These are phyloP conservation scores for Bufo gargarizans DNA, from an alignment of 2,113 vertebrate genomes.

Conservation along the genomic window DNA sequence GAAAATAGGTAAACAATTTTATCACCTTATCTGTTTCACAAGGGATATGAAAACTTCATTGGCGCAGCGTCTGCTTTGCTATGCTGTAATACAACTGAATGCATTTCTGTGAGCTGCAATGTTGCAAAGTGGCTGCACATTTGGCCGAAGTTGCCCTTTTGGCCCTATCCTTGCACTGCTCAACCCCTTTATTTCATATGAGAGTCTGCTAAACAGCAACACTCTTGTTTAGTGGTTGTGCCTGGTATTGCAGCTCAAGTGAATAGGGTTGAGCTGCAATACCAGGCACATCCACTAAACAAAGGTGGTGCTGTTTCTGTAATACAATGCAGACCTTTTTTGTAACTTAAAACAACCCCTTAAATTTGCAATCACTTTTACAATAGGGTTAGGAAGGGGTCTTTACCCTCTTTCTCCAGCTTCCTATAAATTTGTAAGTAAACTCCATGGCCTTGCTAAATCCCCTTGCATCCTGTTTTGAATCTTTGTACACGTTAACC, in stretches of 20 bases:
- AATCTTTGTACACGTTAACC: conserved; percentile 20
- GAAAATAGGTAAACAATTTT: neutral
- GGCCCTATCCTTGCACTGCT: neutral
- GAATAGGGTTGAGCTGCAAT: neutral
- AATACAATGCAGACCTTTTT: neutral
- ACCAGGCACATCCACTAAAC: neutral
- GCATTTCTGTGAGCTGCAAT: neutral
- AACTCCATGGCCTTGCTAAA: conserved; percentile 12
- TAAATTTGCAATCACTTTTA: neutral
- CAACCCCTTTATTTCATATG: neutral
- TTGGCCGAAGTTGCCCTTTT: neutral
- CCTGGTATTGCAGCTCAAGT: neutral
- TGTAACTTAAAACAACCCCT: neutral
- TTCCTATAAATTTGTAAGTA: neutral
- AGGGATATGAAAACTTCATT: neutral
- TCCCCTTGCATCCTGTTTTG: conserved; percentile 28
- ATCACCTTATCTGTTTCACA: neutral
- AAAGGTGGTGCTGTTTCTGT: neutral
- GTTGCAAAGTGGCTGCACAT: neutral
- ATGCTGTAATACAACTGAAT: neutral
- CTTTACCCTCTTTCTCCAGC: neutral
- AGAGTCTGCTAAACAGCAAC: too few relatives aligned
- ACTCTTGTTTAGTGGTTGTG: neutral
- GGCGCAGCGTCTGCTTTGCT: neutral
- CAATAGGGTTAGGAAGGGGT: neutral